Evolutionary conservation across 2,888 invertebrate genomes (phyloP).

Genomic region (Chromoteleia sp.): DNA sequence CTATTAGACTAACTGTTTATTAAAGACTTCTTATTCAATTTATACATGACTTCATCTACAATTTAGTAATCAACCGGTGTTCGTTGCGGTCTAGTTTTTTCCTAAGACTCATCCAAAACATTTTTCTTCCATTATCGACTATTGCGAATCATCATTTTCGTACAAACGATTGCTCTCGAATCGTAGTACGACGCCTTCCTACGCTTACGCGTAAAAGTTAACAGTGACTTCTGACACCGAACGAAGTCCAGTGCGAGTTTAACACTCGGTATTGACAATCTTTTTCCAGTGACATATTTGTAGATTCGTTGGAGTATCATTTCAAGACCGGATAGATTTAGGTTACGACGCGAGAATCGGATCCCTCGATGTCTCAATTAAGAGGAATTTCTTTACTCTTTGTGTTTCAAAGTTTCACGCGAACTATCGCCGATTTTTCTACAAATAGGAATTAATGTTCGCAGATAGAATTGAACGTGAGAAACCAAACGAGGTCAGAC

Average conservation of each 20-base stretch:
- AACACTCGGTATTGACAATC: slow-evolving; percentile 69
- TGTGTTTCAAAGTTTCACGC: slow-evolving; percentile 26
- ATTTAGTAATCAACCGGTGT: slow-evolving; percentile 6
- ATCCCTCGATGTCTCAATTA: slow-evolving; percentile 19
- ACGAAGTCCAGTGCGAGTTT: slow-evolving; percentile 53
- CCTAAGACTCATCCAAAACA: slow-evolving; percentile 48
- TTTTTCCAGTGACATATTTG: slow-evolving; percentile 60
- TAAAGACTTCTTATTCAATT: slow-evolving; percentile 16
- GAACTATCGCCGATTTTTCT: slow-evolving; percentile 60
- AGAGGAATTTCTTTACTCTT: slow-evolving; percentile 25
- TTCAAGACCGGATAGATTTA: slow-evolving; percentile 30
- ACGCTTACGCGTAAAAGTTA: slow-evolving; percentile 61
- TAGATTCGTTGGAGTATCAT: slow-evolving; percentile 48
- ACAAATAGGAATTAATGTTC: slow-evolving; percentile 54
- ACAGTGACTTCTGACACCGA: slow-evolving; percentile 50
- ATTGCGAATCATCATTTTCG: slow-evolving; percentile 57
- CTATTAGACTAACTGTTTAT: background rate
- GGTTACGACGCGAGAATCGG: slow-evolving; percentile 14
- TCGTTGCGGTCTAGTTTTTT: slow-evolving; percentile 19
- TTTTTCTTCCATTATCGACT: slow-evolving; percentile 65
- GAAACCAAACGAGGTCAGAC: slow-evolving; percentile 32
- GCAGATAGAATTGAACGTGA: slow-evolving; percentile 28
- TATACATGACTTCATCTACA: background rate
- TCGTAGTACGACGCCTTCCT: slow-evolving; percentile 66
- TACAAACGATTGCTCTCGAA: slow-evolving; percentile 38